Evolutionary conservation across 2,888 invertebrate species (phyloP), one percentile per base, ranked within the genome.

Genomic region (Dolichomitus sp.): DNA sequence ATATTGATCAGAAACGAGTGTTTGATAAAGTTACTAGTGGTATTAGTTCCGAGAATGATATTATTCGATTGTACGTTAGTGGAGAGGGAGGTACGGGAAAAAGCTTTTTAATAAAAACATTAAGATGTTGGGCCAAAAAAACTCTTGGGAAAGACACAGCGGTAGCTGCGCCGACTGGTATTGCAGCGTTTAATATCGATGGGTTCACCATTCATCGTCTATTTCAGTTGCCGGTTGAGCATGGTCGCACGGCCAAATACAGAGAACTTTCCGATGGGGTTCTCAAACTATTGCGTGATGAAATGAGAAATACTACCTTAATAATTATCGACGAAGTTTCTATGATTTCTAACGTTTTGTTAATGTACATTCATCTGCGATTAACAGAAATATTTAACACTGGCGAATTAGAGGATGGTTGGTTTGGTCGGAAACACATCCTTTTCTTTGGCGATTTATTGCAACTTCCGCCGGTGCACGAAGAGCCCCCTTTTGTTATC

Each of bases 111-210:
- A n/a, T n/a, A n/a, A 89, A 48, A 88, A 50, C 80, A 87, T 77
- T 87, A 0, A 85, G 78, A 85, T 42, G 76, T 27, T 90, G 88
- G 87, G 82, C 87, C 23, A 85, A 86, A 59, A 78, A 80, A 57
- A 17, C 70, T 52, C 40, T 88, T 19, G 73, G 84, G n/a, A 89
- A 89, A 85, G 86, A 88, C 81, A 88, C 89, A 17, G 88, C 86
- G 37, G 86, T 89, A 52, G 84, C 85, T 14, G 90, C 89, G 0
- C 89, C 88, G 7, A 91, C 91, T 57, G 91, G 90, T 57, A 89
- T 91, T 27, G 90, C 90, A 57, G 90, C 91, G 48, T 91, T 89
- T 61, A 90, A 90, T 81, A 87, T 92, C 7, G 86, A 89, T 70
- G 90, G 89, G 68, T 81, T 92, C 45, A 92, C 90, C 52, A 80